phyloP scores from a whole-genome alignment of 2,113 vertebrate genomes.

The Megaptera novaeangliae region DNA sequence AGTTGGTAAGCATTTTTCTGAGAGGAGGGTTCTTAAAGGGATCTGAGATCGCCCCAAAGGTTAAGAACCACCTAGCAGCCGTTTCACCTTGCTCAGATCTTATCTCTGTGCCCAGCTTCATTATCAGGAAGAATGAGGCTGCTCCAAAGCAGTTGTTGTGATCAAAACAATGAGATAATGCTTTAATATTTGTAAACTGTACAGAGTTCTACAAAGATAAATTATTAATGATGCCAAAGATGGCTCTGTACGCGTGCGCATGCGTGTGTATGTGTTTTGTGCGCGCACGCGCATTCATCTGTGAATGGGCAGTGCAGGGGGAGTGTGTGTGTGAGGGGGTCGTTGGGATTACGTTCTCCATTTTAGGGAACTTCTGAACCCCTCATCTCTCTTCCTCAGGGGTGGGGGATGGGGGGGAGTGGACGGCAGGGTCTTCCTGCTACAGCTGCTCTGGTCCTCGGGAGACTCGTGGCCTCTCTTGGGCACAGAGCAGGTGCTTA shows the following conservation, averaged over 20 bases:
- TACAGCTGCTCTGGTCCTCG: neutral
- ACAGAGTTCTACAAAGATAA: conserved; percentile 35
- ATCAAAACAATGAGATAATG: conserved; percentile 64
- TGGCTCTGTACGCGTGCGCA: neutral
- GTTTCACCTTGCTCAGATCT: neutral
- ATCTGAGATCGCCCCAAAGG: neutral
- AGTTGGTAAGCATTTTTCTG: neutral
- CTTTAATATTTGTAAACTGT: conserved; percentile 65
- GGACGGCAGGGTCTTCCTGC: neutral
- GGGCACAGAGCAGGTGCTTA: neutral
- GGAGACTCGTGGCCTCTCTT: neutral
- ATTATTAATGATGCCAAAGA: conserved; percentile 58
- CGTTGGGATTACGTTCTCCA: neutral
- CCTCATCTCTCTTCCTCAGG: neutral
- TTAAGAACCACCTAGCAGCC: neutral
- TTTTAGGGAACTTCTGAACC: conserved; percentile 1
- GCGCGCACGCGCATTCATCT: neutral
- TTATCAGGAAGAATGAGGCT: neutral
- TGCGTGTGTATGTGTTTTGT: fast-evolving
- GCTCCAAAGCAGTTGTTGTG: conserved; percentile 23
- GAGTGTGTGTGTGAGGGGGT: neutral
- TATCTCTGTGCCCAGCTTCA: neutral
- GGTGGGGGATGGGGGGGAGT: neutral
- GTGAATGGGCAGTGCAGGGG: neutral
- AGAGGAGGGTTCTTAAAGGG: neutral